Conservation (phyloP, 1,140 invertebrate species). For the Euschistus heros region DNA sequence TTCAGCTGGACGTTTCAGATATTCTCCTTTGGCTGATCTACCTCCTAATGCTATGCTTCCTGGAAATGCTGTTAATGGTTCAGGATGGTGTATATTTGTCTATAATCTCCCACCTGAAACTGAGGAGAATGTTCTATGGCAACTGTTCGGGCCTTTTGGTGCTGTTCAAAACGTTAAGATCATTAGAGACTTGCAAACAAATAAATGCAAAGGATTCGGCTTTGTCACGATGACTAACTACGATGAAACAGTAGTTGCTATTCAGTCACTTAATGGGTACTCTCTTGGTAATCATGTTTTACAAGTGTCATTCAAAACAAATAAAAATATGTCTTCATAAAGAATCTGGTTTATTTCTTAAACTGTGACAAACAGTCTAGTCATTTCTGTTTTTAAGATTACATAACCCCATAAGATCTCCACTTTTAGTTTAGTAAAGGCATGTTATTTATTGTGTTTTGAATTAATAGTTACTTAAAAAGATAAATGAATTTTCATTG, state of each 20-base stretch:
- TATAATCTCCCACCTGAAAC: conserved; percentile 97
- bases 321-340: conserved; percentile 48
- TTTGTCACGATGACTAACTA: conserved; percentile 99
- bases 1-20: conserved; percentile 65
- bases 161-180: conserved; percentile 97
- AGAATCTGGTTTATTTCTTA: conserved; percentile 9
- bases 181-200: conserved; percentile 92
- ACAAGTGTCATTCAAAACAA: conserved; percentile 97
- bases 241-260: conserved; percentile 94
- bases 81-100: conserved; percentile 96
- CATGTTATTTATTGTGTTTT: too few relatives aligned
- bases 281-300: conserved; percentile 93
- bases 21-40: conserved; percentile 87
- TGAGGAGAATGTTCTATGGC: conserved; percentile 97
- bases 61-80: conserved; percentile 66
- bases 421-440: too few relatives aligned
- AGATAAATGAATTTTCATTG: too few relatives aligned
- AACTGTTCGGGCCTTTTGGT: conserved; percentile 97
- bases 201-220: conserved; percentile 99
- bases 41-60: conserved; percentile 69
- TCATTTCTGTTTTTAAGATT: conserved; percentile 27
- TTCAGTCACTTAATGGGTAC: conserved; percentile 95
- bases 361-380: conserved; percentile 24
- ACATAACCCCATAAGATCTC: conserved; percentile 19
- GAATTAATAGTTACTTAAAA: too few relatives aligned